Evolutionary conservation across 2,888 invertebrate species (phyloP), one percentile per base, ranked within the genome.

Genomic region (Odontomyia ornata): DNA sequence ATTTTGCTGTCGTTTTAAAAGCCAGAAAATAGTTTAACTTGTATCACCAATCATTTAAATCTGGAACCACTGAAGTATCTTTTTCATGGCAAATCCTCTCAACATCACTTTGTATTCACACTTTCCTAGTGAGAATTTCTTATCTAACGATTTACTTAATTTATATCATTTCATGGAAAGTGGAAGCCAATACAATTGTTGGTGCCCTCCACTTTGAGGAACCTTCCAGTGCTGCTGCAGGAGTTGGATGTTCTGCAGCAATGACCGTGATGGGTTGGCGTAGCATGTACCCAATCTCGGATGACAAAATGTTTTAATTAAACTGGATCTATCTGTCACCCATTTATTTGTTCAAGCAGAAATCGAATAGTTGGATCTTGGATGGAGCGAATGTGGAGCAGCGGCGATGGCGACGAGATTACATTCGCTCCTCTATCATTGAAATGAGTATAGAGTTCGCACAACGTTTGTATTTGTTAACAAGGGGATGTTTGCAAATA

Each of bases 221-320:
- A 69, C 9, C 4, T 60, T 3, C 23, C 25, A 36, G 25, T 47
- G 9, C 23, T n/a, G n/a, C 28, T 47, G 69, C 15, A 23, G 46
- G 47, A 46, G 25, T 11, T 3, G 47, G 13, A 46, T 23, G 69
- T 47, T 69, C 69, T 23, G 15, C 47, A 46, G 25, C 69, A 47
- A 69, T 69, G 69, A 69, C 69, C 47, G 69, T 69, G 69, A 9
- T 36, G 36, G 36, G 3, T 36, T 36, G 36, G 36, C 36, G 36
- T 36, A 36, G 69, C 57, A 11, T 57, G 13, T 15, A 30, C 28
- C 57, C 73, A 73, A 36, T 43, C 57, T 64, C 67, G 56, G 25
- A 57, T 76, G 76, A 76, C 76, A 76, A 76, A 76, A 67, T 67
- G 57, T 57, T 76, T 76, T 76, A 67, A 76, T 76, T 76, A 76